Conservation (phyloP, 2,888 invertebrate species). For the Pyralis farinalis region DNA sequence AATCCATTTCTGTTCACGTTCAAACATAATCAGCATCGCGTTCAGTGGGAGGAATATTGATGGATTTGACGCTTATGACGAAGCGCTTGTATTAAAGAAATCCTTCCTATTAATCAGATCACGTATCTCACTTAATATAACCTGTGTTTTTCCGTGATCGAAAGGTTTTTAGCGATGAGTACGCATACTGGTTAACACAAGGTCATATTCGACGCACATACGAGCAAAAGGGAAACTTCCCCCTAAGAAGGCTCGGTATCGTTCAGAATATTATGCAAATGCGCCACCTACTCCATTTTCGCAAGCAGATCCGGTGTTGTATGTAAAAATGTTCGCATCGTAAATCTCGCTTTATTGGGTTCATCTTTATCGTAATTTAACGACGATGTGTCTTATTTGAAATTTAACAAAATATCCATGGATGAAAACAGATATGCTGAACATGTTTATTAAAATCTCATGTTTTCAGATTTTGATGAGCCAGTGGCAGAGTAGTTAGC, state of each 20-base stretch:
- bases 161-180: neutral
- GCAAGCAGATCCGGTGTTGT: conserved; percentile 35
- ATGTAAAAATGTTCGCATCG: conserved; percentile 39
- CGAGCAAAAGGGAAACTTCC: conserved; percentile 37
- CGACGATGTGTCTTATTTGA: too few species aligned
- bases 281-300: conserved; percentile 39
- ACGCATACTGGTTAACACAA: conserved; percentile 15
- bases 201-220: conserved; percentile 34
- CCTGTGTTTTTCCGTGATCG: neutral
- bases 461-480: too few species aligned
- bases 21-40: neutral
- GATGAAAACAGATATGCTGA: too few species aligned
- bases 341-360: conserved; percentile 40
- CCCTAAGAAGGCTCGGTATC: conserved; percentile 32
- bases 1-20: neutral
- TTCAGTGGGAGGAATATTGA: neutral
- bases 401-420: too few species aligned
- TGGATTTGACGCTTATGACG: neutral
- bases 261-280: conserved; percentile 55
- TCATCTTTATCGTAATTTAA: neutral
- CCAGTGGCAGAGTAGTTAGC: too few species aligned
- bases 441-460: too few species aligned
- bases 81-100: neutral
- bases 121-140: neutral
- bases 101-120: neutral